These are phyloP conservation scores for Sesamia nonagrioides DNA, from an alignment of 1,140 invertebrate species.

Conservation along the genomic window DNA sequence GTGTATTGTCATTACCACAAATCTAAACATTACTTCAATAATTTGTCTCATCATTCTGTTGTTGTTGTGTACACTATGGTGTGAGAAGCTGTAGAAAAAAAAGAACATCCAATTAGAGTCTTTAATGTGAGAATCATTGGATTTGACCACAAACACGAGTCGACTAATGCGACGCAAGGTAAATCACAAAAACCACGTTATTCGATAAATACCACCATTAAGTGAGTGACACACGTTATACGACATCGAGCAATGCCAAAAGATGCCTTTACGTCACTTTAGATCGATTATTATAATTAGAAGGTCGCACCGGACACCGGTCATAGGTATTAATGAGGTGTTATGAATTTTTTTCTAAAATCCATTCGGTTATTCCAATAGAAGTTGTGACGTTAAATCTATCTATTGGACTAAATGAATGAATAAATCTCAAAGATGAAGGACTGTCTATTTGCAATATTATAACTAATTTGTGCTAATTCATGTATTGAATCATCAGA, in stretches of 20 bases:
- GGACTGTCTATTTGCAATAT: background rate
- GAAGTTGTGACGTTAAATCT: background rate
- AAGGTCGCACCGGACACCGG: conserved; percentile 36
- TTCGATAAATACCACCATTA: conserved; percentile 19
- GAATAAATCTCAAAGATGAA: background rate
- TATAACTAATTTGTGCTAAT: conserved; percentile 3
- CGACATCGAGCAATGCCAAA: conserved; percentile 39
- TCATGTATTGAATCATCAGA: background rate
- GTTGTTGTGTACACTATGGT: background rate
- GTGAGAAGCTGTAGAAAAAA: background rate
- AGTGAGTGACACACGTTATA: conserved; percentile 22
- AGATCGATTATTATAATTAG: conserved; percentile 18
- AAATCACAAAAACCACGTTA: conserved; percentile 41
- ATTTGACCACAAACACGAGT: conserved; percentile 22
- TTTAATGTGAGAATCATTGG: background rate
- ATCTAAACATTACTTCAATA: background rate
- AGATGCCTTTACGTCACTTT: conserved; percentile 20
- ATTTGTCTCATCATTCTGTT: background rate
- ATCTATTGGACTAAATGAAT: background rate
- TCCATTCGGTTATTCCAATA: conserved; percentile 28
- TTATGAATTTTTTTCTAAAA: conserved; percentile 34
- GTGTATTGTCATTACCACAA: background rate
- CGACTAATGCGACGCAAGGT: conserved; percentile 7
- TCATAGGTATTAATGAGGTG: conserved; percentile 15
- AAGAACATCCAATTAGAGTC: background rate